Evolutionary conservation across 2,113 vertebrate species (phyloP).

Genomic region (Hippocampus guttulatus): DNA sequence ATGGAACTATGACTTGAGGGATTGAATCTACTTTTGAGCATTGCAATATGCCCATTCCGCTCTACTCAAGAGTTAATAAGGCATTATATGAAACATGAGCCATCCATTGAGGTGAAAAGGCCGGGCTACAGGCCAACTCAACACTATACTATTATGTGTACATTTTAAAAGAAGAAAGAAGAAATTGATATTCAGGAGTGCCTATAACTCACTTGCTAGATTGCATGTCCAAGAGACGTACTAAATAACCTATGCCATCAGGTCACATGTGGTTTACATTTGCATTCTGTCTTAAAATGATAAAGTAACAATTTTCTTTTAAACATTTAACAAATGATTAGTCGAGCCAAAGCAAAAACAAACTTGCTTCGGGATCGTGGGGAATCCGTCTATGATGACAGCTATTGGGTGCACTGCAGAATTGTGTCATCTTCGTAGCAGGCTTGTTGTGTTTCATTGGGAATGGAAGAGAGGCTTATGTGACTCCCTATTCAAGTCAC

Average conservation of each 20-base stretch:
- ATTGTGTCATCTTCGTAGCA: background rate
- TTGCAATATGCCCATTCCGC: conserved; percentile 3
- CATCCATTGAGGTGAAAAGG: background rate
- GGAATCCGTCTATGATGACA: background rate
- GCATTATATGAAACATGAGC: conserved; percentile 6
- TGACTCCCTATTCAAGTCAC: no score
- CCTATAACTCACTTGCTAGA: conserved; percentile 12
- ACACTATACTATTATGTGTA: conserved; percentile 13
- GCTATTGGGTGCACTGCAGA: background rate
- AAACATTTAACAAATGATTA: background rate
- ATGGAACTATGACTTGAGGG: background rate
- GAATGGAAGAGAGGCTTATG: no score
- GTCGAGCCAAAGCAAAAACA: background rate
- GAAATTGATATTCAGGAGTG: conserved; percentile 2
- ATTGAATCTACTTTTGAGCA: conserved; percentile 18
- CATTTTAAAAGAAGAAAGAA: conserved; percentile 9
- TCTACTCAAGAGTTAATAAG: conserved; percentile 9
- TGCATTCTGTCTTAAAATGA: background rate
- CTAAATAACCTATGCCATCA: background rate
- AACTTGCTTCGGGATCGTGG: background rate
- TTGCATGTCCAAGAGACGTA: background rate
- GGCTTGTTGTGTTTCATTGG: background rate
- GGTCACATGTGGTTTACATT: background rate
- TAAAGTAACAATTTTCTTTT: background rate
- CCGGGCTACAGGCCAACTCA: conserved; percentile 21